Evolutionary conservation across 2,797 vertebrate species (phyloP), one percentile per base, ranked within the genome.

Genomic region (Falco cherrug): DNA sequence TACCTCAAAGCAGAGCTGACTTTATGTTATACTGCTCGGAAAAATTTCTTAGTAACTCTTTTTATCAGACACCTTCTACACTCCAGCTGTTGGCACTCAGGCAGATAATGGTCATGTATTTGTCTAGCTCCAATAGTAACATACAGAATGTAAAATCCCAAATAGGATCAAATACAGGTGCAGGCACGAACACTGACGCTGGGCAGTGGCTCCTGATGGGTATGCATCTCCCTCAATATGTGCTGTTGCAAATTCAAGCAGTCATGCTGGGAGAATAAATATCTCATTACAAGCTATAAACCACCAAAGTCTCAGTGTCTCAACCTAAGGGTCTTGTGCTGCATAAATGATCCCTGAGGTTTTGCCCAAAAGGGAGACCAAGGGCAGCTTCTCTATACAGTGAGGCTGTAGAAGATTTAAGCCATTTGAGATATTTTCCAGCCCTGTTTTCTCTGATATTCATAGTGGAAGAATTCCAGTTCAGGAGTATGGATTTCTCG

Each of bases 201-300:
- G 5, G 84, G 56, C 71, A 90, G 63, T 39, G 56, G 33, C 33
- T 57, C 78, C 54, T 82, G 54, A 69, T 13, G 48, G 84, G 65
- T 13, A 59, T 61, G 47, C 50, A 18, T 47, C 60, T 87, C 50
- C 81, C 71, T 61, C 68, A 80, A 16, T 33, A 16, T 6, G 17
- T 45, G 47, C 71, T 93, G 16, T 70, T 73, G 70, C 33, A 87
- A 90, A 93, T 94, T 90, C 81, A 75, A 59, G 53, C 29, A 81
- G 68, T 87, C 71, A 33, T 28, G 51, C 68, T 80, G 48, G 57
- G 64, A 63, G 39, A 95, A 89, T 83, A 93, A 92, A 90, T 94
- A 73, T 61, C 88, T 87, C 59, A 65, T 87, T 90, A 83, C 45
- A 77, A 94, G 53, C 39, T 83, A 79, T 87, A 83, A 85, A 92